Evolutionary conservation across 2,113 vertebrate species (phyloP), one percentile per base, ranked within the genome.

Genomic region (Lipophrys pholis): DNA sequence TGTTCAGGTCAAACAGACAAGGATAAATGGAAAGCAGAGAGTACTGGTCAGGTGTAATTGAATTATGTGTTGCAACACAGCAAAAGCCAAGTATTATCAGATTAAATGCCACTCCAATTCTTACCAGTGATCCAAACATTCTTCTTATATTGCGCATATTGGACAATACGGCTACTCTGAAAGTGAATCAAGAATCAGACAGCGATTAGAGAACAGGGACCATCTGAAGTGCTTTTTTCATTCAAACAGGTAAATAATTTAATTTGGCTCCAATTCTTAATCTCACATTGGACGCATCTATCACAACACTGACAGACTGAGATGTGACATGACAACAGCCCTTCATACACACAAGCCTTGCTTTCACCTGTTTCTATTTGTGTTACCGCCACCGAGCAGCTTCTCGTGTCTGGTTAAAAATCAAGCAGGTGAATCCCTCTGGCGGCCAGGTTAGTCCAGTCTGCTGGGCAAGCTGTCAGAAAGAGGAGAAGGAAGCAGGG

Each of bases 361-460:
- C 40, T 67, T 71, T 53, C 11, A 12, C 7, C 5, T 16, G 38
- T 55, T 66, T 45, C 38, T 54, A 67, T 16, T 56, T 75, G 57
- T 74, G 43, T 40, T 58, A 69, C 66, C 52, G 65, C 7, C 52
- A 65, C n/a, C 54, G 21, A 30, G 35, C 42, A 53, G 43, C 43
- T 21, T 48, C 9, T 3, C 60, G 55, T 48, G 71, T 59, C 46
- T 61, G 62, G 11, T 39, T 6, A 12, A 71, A 53, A 73, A 59
- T 7, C 9, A 51, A 42, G 39, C 62, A 54, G 54, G 58, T 65
- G 53, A 61, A 55, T 41, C 45, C 43, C 74, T 56, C 30, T 12
- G 7, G 63, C 59, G 58, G 65, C 46, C 39, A 39, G 67, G 51
- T 84, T 69, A 14, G 5, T 43, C 40, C 58, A 52, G 38, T 85